Evolutionary conservation across 2,113 vertebrate species (phyloP), one percentile per base, ranked within the genome.

Genomic region (Sander lucioperca): DNA sequence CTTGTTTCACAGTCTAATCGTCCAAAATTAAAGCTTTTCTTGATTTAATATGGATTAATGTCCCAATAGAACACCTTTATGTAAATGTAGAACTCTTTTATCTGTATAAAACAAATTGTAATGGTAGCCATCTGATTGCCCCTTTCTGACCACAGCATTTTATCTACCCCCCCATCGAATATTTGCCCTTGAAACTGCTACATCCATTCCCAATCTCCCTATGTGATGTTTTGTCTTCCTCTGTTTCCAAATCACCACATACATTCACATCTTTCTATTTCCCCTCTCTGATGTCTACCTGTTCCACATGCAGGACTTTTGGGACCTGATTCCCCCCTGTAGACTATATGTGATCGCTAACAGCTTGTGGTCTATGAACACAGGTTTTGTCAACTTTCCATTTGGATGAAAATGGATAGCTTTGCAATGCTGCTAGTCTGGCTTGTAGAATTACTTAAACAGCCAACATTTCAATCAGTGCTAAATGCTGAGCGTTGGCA

Each of bases 401-500:
- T 81, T 56, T 84, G 43, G 84, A 58, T 48, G 47, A 66, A 74
- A 71, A 84, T 15, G 25, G 25, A 53, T 65, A 68, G 72, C 64
- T 77, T 81, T 75, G 19, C 80, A 48, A 65, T 36, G 23, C 77
- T 69, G 76, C 51, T 70, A 51, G 50, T n/a, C 74, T 84, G 71
- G 50, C 79, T 80, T 64, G 59, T 79, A 62, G 48, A 77, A 85
- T 80, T 64, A 74, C 73, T 77, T 68, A 50, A 59, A 36, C 45
- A 56, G 79, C 89, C 80, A 91, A 79, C 67, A 58, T 77, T 80
- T 74, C 54, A 86, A 78, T 83, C 78, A 39, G 65, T 11, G 48
- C 43, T 57, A 57, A 83, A 84, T 51, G 62, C 45, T 81, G 54
- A 58, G 73, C 3, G 13, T 75, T 91, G 89, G 84, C 86, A 87